phyloP scores from a whole-genome alignment of 2,888 invertebrate genomes.

The Bugula neritina region DNA sequence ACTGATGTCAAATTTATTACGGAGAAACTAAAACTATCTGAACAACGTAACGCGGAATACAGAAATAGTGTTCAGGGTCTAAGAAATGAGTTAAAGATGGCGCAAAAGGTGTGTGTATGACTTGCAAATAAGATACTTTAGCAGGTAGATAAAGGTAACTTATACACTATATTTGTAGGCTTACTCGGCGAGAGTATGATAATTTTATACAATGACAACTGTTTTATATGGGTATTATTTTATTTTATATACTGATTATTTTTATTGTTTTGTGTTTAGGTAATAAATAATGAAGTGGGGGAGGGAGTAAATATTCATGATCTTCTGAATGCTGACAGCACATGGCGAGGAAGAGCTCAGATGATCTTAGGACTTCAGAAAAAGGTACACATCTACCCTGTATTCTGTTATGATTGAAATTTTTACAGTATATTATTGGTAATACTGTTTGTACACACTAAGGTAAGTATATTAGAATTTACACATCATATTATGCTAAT shows the following conservation, averaged over 20 bases:
- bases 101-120: constrained; percentile 42
- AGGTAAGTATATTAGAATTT: too few species aligned
- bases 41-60: constrained; percentile 45
- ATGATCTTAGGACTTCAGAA: constrained; percentile 46
- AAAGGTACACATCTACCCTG: constrained; percentile 41
- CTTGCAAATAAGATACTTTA: too few species aligned
- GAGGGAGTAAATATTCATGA: constrained; percentile 48
- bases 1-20: constrained; percentile 44
- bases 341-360: constrained; percentile 49
- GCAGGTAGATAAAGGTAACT: too few species aligned
- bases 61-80: constrained; percentile 44
- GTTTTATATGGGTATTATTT: too few species aligned
- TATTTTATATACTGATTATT: too few species aligned
- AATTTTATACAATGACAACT: too few species aligned
- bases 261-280: constrained; percentile 38
- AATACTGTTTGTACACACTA: too few species aligned
- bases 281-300: constrained; percentile 49
- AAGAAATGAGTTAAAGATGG: constrained; percentile 48
- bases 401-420: too few species aligned
- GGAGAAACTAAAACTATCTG: constrained; percentile 47
- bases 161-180: too few species aligned
- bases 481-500: too few species aligned
- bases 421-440: too few species aligned
- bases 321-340: constrained; percentile 40
- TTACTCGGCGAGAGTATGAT: too few species aligned